Evolutionary conservation across 2,113 vertebrate genomes (phyloP).

Genomic region (Lamprologus tigripictilis): DNA sequence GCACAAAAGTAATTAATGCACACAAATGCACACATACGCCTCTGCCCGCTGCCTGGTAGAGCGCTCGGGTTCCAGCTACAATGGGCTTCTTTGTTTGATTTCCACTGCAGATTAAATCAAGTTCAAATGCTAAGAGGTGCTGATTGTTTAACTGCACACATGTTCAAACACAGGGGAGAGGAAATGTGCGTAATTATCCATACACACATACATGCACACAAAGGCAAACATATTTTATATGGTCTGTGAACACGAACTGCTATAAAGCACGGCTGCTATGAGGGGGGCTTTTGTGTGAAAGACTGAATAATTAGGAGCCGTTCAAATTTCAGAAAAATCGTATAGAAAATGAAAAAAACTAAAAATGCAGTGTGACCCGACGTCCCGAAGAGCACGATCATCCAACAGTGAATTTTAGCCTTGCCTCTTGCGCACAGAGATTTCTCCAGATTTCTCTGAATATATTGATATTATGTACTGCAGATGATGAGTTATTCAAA

Average conservation of each 20-base stretch:
- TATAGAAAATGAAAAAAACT: background rate
- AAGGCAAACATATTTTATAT: background rate
- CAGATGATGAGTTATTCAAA: background rate
- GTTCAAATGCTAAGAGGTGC: constrained; percentile 1
- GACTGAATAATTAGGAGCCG: background rate
- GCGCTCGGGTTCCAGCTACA: background rate
- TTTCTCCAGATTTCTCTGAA: background rate
- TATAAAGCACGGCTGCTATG: background rate
- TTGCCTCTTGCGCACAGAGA: background rate
- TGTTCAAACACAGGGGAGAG: background rate
- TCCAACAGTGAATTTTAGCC: background rate
- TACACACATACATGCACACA: background rate
- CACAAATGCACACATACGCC: background rate
- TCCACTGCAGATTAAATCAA: background rate
- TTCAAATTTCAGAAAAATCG: background rate
- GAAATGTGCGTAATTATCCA: background rate
- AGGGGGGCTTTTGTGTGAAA: background rate
- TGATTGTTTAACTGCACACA: background rate
- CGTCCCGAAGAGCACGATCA: background rate
- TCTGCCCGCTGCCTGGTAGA: background rate
- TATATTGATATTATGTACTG: background rate
- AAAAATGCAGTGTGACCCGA: background rate
- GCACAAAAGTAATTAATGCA: background rate
- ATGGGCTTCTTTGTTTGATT: constrained; percentile 19
- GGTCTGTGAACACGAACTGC: background rate